Percentiles rank a stretch among this genome's conserved stretches.
Evolutionary conservation across 2,797 vertebrate species (phyloP).

Genomic region (Takifugu ocellatus): DNA sequence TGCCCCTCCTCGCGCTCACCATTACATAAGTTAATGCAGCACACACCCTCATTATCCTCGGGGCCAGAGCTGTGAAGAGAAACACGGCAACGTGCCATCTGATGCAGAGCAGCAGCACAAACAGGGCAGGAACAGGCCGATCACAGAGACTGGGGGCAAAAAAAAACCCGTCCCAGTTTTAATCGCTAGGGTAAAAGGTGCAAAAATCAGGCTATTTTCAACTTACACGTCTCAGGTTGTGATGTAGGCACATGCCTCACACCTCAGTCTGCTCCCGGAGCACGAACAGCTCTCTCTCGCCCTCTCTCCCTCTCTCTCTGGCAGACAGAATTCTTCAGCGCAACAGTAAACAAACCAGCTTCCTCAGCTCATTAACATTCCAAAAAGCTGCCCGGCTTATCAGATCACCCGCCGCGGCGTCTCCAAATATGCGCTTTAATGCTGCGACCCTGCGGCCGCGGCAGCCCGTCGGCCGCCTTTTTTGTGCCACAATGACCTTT

Average conservation of each 20-base stretch:
- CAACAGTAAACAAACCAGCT: constrained; percentile 59
- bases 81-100: constrained; percentile 64
- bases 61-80: constrained; percentile 46
- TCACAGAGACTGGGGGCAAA: constrained; percentile 14
- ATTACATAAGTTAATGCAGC: constrained; percentile 77
- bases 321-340: constrained; percentile 43
- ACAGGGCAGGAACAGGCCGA: constrained; percentile 19
- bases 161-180: constrained; percentile 12
- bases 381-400: constrained; percentile 51
- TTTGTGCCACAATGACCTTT: constrained; percentile 12
- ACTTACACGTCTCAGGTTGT: constrained; percentile 1
- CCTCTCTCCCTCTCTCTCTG: constrained; percentile 4
- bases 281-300: constrained; percentile 13
- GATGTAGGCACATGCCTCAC: constrained; percentile 15
- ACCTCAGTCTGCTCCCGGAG: constrained; percentile 20
- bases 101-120: constrained; percentile 36
- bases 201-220: background rate
- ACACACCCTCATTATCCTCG: constrained; percentile 66
- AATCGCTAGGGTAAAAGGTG: constrained; percentile 17
- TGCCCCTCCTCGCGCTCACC: constrained; percentile 41
- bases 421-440: constrained; percentile 31
- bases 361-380: constrained; percentile 58
- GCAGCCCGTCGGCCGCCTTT: background rate
- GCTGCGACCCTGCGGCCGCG: constrained; percentile 36
- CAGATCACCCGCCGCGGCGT: constrained; percentile 32